Evolutionary conservation across 2,888 invertebrate species (phyloP), one percentile per base, ranked within the genome.

Genomic region (Heliconius aoede): DNA sequence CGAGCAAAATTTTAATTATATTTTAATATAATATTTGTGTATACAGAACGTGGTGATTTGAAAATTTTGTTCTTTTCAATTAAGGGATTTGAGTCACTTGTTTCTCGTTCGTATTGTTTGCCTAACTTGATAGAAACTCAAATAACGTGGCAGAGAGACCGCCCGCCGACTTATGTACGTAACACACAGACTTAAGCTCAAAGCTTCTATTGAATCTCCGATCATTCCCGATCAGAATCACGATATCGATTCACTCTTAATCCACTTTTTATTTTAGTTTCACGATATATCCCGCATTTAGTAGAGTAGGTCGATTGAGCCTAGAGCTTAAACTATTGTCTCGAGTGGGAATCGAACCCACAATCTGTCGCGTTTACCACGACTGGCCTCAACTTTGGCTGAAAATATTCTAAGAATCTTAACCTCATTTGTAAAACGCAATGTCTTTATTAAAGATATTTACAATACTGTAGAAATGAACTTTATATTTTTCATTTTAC

Each of bases 171-270:
- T 89, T 86, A 87, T 83, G 83, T 82, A 85, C 83, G 82, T 86
- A 85, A 85, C 83, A 85, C 85, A 85, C 83, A 85, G 86, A 87
- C 87, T 40, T 80, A 88, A 87, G 85, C 86, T 84, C 81, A 28
- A 68, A 1, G 71, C 84, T 86, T 82, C 83, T 86, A 88, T 90
- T 85, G 84, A 88, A 87, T 88, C 84, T 85, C 83, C 80, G 84
- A 84, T 85, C 84, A 86, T 84, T 84, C 82, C 79, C 81, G 82
- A 86, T 87, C 83, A 81, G 85, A 84, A 86, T 85, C 86, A 86
- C 82, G 82, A 85, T 89, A 90, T 90, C 88, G 86, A 90, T 90
- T 89, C 81, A 83, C 85, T 85, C 85, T 86, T 90, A 89, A 90
- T 60, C 18, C 18, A 11, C 4, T 58, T 24, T 24, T 24, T 24